These are phyloP conservation scores for Oxyura jamaicensis DNA, from an alignment of 2,113 vertebrate genomes.

Conservation along the genomic window DNA sequence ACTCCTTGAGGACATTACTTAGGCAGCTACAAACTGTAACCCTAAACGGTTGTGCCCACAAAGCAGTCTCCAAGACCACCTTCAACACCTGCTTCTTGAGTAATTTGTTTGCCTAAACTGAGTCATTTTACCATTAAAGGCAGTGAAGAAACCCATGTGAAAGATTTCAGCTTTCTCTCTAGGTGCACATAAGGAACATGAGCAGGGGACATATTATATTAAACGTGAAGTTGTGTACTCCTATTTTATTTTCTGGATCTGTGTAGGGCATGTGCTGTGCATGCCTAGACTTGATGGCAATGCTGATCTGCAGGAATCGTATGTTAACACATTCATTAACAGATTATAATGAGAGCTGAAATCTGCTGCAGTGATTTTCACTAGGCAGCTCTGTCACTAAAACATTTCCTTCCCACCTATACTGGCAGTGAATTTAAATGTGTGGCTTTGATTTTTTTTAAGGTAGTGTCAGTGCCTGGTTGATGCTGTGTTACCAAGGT, in stretches of 20 bases:
- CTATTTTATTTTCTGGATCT: background rate
- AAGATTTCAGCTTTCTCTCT: background rate
- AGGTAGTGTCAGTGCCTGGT: background rate
- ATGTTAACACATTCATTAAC: conserved; percentile 50
- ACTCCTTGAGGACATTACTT: background rate
- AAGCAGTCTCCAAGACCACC: background rate
- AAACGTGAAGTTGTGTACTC: background rate
- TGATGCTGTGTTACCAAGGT: background rate
- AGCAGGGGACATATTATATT: background rate
- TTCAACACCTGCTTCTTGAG: background rate
- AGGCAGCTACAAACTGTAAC: background rate
- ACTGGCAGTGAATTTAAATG: background rate
- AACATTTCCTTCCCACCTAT: background rate
- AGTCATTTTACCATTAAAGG: background rate
- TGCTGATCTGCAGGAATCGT: background rate
- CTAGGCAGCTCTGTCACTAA: background rate
- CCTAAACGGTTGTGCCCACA: background rate
- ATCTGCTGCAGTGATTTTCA: conserved; percentile 6
- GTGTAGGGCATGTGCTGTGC: background rate
- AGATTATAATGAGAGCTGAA: conserved; percentile 41
- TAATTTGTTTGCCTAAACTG: background rate
- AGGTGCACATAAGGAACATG: background rate
- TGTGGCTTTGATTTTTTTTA: background rate
- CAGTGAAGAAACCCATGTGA: background rate
- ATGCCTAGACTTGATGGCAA: background rate